These are phyloP conservation scores for Atherinosoma microstoma DNA, from an alignment of 2,797 vertebrate species.

Conservation along the genomic window DNA sequence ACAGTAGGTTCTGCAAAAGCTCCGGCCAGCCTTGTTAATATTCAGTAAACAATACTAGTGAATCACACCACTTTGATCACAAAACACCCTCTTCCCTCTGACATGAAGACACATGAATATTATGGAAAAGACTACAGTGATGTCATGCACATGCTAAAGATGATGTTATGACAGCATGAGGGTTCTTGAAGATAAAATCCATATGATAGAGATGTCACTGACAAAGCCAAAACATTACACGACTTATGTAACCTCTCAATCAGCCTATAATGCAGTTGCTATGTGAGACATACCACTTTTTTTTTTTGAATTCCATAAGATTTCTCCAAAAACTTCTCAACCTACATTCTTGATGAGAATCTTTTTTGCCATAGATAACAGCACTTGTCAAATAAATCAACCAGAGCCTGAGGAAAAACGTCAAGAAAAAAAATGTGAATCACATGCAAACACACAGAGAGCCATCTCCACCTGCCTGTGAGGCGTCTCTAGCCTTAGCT, in stretches of 20 bases:
- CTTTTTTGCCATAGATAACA: neutral
- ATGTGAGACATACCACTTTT: neutral
- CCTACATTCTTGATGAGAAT: too few relatives aligned
- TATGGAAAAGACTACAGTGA: constrained; percentile 5
- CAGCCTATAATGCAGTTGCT: neutral
- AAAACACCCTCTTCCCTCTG: neutral
- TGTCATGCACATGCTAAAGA: constrained; percentile 19
- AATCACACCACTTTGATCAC: constrained; percentile 3
- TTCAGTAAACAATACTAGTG: constrained; percentile 8
- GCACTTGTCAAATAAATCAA: neutral
- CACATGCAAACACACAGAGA: constrained; percentile 5
- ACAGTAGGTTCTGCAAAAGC: neutral
- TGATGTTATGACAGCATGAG: constrained; percentile 21
- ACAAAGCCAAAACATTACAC: constrained; percentile 8
- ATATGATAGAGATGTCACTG: constrained; percentile 37
- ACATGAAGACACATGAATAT: neutral
- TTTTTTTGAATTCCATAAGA: neutral
- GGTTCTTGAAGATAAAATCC: constrained; percentile 16
- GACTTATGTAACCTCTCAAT: neutral
- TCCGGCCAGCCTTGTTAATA: neutral
- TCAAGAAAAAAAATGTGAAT: neutral
- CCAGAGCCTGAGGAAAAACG: neutral
- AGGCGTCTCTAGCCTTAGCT: constrained; percentile 18
- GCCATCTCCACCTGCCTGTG: constrained; percentile 70
- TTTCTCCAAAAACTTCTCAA: too few relatives aligned